Percentiles rank a stretch among this genome's conserved stretches.
Evolutionary conservation across 2,113 vertebrate genomes (phyloP).

Genomic region (Platichthys stellatus): DNA sequence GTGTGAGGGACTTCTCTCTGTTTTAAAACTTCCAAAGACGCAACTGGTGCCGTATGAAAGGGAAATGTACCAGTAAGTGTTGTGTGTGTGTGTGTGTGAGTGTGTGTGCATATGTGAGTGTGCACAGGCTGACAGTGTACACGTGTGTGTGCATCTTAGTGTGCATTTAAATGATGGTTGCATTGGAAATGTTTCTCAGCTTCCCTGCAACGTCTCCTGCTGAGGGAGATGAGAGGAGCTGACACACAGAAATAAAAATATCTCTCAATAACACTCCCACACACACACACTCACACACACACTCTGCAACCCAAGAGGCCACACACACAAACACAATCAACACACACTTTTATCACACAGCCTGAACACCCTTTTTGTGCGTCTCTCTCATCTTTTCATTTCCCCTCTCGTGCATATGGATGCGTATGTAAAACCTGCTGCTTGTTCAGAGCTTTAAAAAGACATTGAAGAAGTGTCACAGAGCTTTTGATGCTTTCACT

Average conservation of each 20-base stretch:
- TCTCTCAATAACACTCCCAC: constrained; percentile 78
- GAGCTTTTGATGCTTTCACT: constrained; percentile 17
- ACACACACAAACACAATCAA: constrained; percentile 39
- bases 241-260: constrained; percentile 81
- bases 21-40: constrained; percentile 48
- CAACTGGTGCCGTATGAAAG: constrained; percentile 57
- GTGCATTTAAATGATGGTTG: constrained; percentile 58
- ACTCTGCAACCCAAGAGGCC: constrained; percentile 17
- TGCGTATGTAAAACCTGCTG: constrained; percentile 35
- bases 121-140: constrained; percentile 5
- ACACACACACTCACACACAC: constrained; percentile 47
- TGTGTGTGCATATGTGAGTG: constrained; percentile 25
- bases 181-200: constrained; percentile 69
- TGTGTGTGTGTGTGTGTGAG: constrained; percentile 28
- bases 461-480: constrained; percentile 36
- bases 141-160: constrained; percentile 26
- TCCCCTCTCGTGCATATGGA: constrained; percentile 46
- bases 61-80: constrained; percentile 24
- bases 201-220: constrained; percentile 71
- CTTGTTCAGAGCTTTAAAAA: constrained; percentile 29
- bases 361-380: constrained; percentile 23
- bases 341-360: constrained; percentile 32
- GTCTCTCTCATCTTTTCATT: constrained; percentile 54
- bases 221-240: constrained; percentile 73
- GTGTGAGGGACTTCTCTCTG: constrained; percentile 38